Base-by-base conservation (phyloP, 2,113 vertebrate genomes). In the Brachirus orientalis region DNA sequence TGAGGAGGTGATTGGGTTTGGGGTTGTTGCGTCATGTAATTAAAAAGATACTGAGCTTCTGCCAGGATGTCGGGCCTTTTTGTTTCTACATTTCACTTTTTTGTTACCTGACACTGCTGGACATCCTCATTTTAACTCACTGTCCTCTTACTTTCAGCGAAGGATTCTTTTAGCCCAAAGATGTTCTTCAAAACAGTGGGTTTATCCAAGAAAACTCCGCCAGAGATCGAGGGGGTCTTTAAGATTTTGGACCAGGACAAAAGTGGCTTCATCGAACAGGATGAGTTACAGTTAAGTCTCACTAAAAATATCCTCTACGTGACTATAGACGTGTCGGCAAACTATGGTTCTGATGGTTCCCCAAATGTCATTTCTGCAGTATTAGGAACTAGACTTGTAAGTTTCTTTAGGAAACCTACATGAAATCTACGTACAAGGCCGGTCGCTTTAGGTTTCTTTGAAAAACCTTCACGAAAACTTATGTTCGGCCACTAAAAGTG, bases 201-300 rank as follows among this genome's bases (percentile, higher is more conserved):
- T 56, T 75, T 93, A 51, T 88, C 87, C 14, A 91, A 88, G 77
- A 93, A 92, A 77, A 84, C 78, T 33, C 76, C 84, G 4, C 28
- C 66, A 19, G 91, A 91, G n/a, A 85, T 92, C 8, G 80, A 92
- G 74, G 86, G 62, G 45, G 88, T 92, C 35, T 93, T 94, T 51
- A 84, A 79, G 72, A 86, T 93, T 59, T 72, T 94, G 79, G 91
- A 93, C 79, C 90, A 90, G 77, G 91, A 92, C 80, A 90, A 88
- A 61, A 92, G 90, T 40, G 89, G 92, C 46, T 92, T 64, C 80
- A 93, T 91, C 57, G 90, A 93, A 70, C 90, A 90, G 58, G 88
- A 92, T 28, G 91, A 94, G 76, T 71, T 93, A 75, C 90, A 90
- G 92, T 93, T 91, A 77, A 89, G 92, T 90, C 46, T 43, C 3